Percentiles rank a stretch among this genome's conserved stretches.
Conservation (phyloP, 2,888 invertebrate genomes). For the Phaedon cochleariae region DNA sequence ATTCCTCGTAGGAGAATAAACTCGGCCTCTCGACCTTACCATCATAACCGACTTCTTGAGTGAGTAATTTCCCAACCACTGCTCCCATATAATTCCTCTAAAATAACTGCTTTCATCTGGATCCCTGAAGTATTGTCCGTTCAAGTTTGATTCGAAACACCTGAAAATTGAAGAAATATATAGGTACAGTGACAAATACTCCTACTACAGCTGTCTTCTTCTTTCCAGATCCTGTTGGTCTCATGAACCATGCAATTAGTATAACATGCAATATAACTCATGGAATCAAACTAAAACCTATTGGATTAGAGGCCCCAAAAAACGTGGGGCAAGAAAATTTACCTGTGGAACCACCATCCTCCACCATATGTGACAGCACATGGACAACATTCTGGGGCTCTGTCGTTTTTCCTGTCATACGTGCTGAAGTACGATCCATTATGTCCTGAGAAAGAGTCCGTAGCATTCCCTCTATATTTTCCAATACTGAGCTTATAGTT, state of each 20-base stretch:
- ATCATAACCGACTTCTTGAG: constrained; percentile 65
- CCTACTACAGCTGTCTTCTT: no score
- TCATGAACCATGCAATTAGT: no score
- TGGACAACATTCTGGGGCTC: constrained; percentile 64
- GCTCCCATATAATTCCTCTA: constrained; percentile 68
- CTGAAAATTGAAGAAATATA: constrained; percentile 52
- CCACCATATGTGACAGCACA: constrained; percentile 67
- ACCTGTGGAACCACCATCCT: constrained; percentile 72
- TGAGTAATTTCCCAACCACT: constrained; percentile 68
- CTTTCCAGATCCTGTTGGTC: no score
- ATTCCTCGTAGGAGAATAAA: no score
- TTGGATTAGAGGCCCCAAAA: no score
- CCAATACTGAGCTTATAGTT: constrained; percentile 63
- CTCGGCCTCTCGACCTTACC: constrained; percentile 53
- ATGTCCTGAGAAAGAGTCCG: constrained; percentile 66
- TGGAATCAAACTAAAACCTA: no score
- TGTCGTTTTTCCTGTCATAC: constrained; percentile 63
- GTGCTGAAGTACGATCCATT: constrained; percentile 65
- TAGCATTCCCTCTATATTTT: constrained; percentile 64
- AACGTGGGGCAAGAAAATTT: no score
- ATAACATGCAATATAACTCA: no score
- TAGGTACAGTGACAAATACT: no score
- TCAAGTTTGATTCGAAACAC: constrained; percentile 68
- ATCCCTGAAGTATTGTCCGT: constrained; percentile 63
- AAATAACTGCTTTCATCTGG: constrained; percentile 63